Base-by-base conservation (phyloP, 2,888 invertebrate genomes). In the Dioctria rufipes region DNA sequence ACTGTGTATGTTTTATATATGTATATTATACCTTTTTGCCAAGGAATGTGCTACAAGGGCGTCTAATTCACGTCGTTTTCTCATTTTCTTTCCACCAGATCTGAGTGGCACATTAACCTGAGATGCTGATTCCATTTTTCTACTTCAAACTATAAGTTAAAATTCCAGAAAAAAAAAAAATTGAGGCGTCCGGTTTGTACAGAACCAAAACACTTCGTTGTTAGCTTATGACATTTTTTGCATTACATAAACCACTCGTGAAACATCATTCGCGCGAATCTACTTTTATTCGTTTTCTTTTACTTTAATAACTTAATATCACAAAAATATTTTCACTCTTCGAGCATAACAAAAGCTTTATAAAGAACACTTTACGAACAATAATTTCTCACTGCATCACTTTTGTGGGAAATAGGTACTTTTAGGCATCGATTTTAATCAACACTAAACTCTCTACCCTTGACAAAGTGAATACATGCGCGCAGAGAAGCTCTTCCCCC, bases 21-120 rank as follows among this genome's bases (percentile, higher is more conserved):
- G 2, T 54, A 11, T 25, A 2, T 5, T 43, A 88, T 86, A 77
- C 89, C 87, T 85, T 54, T 89, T 88, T 13, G 90, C 88, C 49
- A 90, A 88, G 81, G 90, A 90, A 83, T 91, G 87, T 66, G 90
- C 90, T 73, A 94, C 94, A 79, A 94, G 88, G 63, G 94, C 94
- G 87, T 94, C 94, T 85, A 94, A 89, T 88, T 94, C 94, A 86
- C 94, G 91, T 84, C 94, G 91, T 87, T 94, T 94, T 86, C 93
- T 91, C 93, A 94, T 94, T 89, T 94, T 94, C 89, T 94, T 94
- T 84, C 91, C 91, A 63, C 90, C 90, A 69, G 87, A 84, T 83
- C 91, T 90, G 83, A 91, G 91, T 87, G 90, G 93, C 89, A 90
- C 93, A 87, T 89, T 93, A 88, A 92, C 93, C 89, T 90, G 92